phyloP scores from a whole-genome alignment of 2,888 invertebrate species.

The Spialia ferax region DNA sequence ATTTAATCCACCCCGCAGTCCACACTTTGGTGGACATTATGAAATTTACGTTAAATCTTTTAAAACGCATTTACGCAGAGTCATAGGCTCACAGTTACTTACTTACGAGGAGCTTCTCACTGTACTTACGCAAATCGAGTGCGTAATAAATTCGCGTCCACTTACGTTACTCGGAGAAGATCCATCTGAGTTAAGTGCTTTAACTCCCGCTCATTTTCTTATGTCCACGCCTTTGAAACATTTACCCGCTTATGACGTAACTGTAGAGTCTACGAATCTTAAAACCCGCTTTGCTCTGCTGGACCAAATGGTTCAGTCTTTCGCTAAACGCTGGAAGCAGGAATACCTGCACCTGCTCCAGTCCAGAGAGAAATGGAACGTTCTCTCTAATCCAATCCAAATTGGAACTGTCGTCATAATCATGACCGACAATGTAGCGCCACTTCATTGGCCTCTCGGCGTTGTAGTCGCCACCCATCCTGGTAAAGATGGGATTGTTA shows the following conservation, averaged over 20 bases:
- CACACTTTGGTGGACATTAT: constrained; percentile 27
- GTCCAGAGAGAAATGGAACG: constrained; percentile 28
- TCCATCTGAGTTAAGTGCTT: constrained; percentile 14
- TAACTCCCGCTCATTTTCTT: constrained; percentile 18
- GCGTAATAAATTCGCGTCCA: constrained; percentile 23
- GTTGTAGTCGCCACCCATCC: not conserved
- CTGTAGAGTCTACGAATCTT: constrained; percentile 4
- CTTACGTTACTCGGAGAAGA: constrained; percentile 17
- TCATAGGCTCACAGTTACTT: not conserved
- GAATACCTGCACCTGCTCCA: constrained; percentile 30
- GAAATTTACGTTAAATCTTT: constrained; percentile 30
- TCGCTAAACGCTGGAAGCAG: constrained; percentile 28
- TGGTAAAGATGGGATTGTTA: not conserved
- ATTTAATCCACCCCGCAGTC: constrained; percentile 24
- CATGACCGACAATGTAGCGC: constrained; percentile 2
- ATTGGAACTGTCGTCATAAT: constrained; percentile 4
- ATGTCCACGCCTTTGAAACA: constrained; percentile 18
- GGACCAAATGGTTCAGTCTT: constrained; percentile 13
- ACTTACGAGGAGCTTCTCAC: not conserved
- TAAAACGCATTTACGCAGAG: not conserved
- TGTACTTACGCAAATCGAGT: constrained; percentile 13
- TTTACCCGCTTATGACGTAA: constrained; percentile 11
- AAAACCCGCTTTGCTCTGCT: constrained; percentile 7
- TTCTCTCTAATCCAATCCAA: constrained; percentile 15
- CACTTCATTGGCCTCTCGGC: not conserved